Conservation (phyloP, 2,797 vertebrate genomes). For the Cyclura pinguis region DNA sequence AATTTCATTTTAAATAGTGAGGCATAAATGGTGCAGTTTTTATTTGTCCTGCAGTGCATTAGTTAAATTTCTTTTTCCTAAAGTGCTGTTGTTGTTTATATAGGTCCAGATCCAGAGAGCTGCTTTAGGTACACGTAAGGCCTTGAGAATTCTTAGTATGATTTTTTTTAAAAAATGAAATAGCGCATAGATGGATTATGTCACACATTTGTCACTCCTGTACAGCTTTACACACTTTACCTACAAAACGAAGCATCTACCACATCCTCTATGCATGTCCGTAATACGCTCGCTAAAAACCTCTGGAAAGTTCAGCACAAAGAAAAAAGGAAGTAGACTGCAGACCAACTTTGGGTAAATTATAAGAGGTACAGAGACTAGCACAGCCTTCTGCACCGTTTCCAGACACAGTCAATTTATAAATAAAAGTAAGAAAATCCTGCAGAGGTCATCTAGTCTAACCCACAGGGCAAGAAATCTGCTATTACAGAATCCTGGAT, state of each 20-base stretch:
- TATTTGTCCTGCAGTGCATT: constrained; percentile 34
- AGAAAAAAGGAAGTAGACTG: neutral
- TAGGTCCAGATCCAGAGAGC: constrained; percentile 1
- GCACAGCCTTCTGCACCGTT: neutral
- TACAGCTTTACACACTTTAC: neutral
- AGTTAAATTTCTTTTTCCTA: constrained; percentile 11
- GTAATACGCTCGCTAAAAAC: neutral
- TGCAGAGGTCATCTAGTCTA: neutral
- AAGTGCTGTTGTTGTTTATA: constrained; percentile 16
- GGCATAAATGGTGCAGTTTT: constrained; percentile 3
- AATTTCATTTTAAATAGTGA: constrained; percentile 23
- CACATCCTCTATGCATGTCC: neutral
- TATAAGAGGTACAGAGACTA: neutral
- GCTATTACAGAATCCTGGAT: neutral
- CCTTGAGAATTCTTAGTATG: neutral
- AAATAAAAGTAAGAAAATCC: neutral
- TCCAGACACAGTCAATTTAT: neutral
- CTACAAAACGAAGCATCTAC: too few relatives aligned
- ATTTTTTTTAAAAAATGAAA: neutral
- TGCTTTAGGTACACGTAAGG: neutral
- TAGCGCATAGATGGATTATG: neutral
- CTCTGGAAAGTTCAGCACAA: neutral
- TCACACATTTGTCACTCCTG: neutral
- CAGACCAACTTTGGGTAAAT: neutral
- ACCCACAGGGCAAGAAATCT: neutral